Conservation (phyloP, 2,113 vertebrate genomes). For the Plecotus auritus region DNA sequence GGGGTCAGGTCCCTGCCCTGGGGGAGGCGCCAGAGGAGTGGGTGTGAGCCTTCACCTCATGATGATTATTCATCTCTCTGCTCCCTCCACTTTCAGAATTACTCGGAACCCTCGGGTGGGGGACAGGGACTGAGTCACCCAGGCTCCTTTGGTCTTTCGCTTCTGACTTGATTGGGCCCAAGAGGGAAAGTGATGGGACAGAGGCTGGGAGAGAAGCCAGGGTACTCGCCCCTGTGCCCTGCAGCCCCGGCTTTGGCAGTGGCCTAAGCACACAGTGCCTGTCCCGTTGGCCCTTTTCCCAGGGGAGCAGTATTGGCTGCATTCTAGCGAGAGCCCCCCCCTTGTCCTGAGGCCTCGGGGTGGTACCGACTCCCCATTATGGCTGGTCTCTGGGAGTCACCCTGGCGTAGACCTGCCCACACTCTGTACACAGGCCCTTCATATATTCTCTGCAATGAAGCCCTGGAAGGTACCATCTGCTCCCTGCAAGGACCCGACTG, state of each 20-base stretch:
- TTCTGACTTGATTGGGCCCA: background rate
- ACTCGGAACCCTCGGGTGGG: background rate
- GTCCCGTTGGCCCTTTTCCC: background rate
- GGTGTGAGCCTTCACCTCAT: background rate
- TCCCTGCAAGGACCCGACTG: background rate
- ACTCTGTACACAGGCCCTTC: no score
- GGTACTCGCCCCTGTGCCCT: background rate
- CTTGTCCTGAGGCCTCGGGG: background rate
- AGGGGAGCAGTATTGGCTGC: fast-evolving
- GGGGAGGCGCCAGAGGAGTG: background rate
- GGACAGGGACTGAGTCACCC: background rate
- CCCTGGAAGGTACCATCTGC: background rate
- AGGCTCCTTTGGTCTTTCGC: background rate
- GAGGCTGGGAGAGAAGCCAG: background rate
- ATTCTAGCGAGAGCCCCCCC: background rate
- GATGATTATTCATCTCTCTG: background rate
- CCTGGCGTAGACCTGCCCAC: background rate
- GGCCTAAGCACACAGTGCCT: background rate
- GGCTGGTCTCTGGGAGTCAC: background rate
- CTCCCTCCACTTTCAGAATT: background rate
- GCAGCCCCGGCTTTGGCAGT: background rate
- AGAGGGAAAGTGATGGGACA: background rate
- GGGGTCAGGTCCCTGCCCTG: background rate
- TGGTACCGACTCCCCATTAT: fast-evolving
- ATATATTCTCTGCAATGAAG: background rate